A percentile compares a stretch with the other conserved stretches of the same genome.
phyloP scores from a whole-genome alignment of 2,888 invertebrate genomes.

The Pheosia gnoma region DNA sequence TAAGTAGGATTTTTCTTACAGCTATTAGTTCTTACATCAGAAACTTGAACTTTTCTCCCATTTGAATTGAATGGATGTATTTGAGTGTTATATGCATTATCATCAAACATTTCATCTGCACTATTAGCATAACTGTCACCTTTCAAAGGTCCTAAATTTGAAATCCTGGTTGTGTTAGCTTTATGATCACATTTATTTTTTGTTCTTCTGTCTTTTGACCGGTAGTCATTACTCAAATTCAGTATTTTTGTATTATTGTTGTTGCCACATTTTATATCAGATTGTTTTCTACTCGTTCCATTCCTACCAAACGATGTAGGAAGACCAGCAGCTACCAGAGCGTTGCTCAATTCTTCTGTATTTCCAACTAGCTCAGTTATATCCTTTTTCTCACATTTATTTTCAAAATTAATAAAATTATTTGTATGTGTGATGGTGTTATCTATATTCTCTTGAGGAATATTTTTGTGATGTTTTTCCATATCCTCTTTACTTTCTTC shows the following conservation, averaged over 20 bases:
- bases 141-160: not conserved
- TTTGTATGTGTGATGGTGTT: not conserved
- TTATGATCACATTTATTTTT: not conserved
- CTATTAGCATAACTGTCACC: conserved; percentile 6
- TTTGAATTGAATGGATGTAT: conserved; percentile 9
- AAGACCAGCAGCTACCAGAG: conserved; percentile 44
- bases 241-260: conserved; percentile 5
- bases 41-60: not conserved
- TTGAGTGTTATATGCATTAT: conserved; percentile 21
- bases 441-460: not conserved
- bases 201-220: not conserved
- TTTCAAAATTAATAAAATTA: not conserved
- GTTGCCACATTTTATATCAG: conserved; percentile 9
- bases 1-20: not conserved
- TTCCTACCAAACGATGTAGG: conserved; percentile 48
- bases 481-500: not conserved
- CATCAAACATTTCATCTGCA: conserved; percentile 9
- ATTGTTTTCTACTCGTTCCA: conserved; percentile 4
- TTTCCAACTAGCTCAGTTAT: not conserved
- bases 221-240: not conserved
- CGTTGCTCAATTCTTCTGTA: conserved; percentile 20
- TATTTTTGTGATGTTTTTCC: not conserved
- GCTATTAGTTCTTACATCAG: not conserved
- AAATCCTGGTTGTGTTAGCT: not conserved
- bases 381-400: not conserved